phyloP scores from a whole-genome alignment of 2,888 invertebrate species.

The Scaptomyza tumidula region DNA sequence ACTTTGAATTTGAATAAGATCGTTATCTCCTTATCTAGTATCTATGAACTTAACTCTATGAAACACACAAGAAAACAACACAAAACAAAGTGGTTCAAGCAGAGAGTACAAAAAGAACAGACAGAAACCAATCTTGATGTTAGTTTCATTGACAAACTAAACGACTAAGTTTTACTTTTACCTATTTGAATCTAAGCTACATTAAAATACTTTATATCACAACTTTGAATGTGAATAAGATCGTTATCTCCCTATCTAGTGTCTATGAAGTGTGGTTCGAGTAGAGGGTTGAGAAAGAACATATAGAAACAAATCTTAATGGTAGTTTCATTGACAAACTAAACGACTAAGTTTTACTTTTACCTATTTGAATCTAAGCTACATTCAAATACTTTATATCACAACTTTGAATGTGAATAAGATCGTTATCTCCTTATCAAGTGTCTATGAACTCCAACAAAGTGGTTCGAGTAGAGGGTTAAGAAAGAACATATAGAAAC shows the following conservation, averaged over 20 bases:
- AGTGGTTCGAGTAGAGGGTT: neutral
- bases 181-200: no score
- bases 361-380: no score
- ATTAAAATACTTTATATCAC: neutral
- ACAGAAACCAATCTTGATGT: neutral
- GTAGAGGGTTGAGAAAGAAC: neutral
- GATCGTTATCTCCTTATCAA: slow-evolving; percentile 50
- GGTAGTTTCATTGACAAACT: neutral
- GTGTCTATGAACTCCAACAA: slow-evolving; percentile 1
- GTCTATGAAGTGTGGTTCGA: neutral
- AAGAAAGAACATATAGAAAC: neutral
- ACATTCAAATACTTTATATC: no score
- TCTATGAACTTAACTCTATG: slow-evolving; percentile 1
- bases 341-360: neutral
- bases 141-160: neutral
- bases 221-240: slow-evolving; percentile 32
- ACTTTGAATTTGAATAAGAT: slow-evolving; percentile 36
- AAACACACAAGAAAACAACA: neutral
- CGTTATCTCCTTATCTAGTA: slow-evolving; percentile 44
- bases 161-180: neutral
- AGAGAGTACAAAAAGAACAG: neutral
- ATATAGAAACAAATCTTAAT: neutral
- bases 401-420: slow-evolving; percentile 26
- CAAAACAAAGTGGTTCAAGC: neutral
- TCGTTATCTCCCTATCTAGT: slow-evolving; percentile 47